A percentile compares a stretch with the other conserved stretches of the same genome.
Evolutionary conservation across 2,888 invertebrate genomes (phyloP).

Genomic region (Tanypteryx hageni): DNA sequence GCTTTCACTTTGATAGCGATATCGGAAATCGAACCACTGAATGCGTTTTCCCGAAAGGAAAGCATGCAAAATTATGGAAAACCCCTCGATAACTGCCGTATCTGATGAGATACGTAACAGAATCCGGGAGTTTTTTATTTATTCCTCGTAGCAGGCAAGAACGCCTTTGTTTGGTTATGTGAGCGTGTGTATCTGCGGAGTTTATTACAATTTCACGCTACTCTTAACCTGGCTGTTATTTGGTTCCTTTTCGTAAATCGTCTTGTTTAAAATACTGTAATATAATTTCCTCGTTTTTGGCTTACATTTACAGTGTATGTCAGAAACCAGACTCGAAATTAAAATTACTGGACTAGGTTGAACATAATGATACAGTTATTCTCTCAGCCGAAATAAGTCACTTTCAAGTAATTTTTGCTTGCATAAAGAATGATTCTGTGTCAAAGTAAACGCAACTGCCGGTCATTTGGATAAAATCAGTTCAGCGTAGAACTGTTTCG

Average conservation of each 20-base stretch:
- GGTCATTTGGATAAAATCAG: neutral
- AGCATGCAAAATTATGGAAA: constrained; percentile 51
- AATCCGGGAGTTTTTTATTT: too few relatives aligned
- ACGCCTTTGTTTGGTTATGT: neutral
- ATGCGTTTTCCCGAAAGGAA: constrained; percentile 9
- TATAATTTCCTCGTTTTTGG: neutral
- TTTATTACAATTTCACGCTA: neutral
- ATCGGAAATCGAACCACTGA: constrained; percentile 52
- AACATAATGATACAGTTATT: too few relatives aligned
- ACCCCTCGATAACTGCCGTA: constrained; percentile 47
- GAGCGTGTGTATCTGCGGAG: neutral
- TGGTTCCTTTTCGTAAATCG: neutral
- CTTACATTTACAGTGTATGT: neutral
- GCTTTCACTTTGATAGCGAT: neutral
- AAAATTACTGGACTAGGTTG: neutral
- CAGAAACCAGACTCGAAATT: neutral
- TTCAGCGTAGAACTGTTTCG: neutral
- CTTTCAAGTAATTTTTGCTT: too few relatives aligned
- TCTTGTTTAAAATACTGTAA: too few relatives aligned
- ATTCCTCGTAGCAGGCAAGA: neutral
- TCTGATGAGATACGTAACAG: constrained; percentile 46
- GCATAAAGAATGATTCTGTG: neutral
- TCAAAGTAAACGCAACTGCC: neutral
- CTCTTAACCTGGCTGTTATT: neutral
- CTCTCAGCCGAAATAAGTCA: too few relatives aligned